Conservation (phyloP, 1,140 invertebrate genomes). For the Trinorchestia longiramus region DNA sequence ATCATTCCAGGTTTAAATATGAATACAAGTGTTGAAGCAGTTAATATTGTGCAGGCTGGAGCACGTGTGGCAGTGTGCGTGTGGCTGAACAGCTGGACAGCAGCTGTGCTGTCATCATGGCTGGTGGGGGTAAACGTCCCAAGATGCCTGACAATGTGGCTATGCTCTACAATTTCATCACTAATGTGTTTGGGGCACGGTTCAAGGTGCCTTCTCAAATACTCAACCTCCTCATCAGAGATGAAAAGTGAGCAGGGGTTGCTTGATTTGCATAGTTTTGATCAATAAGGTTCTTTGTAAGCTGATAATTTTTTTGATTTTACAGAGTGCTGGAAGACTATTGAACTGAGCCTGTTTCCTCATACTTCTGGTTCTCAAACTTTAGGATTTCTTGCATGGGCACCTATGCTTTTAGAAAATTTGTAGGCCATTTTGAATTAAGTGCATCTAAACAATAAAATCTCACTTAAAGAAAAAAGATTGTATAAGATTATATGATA, state of each 20-base stretch:
- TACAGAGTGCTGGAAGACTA: not conserved
- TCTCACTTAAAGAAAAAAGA: too few species aligned
- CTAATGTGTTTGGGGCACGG: constrained; percentile 36
- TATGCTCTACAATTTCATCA: constrained; percentile 28
- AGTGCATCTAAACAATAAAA: too few species aligned
- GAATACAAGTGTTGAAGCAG: not conserved
- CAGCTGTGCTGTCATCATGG: constrained; percentile 45
- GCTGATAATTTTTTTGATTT: not conserved
- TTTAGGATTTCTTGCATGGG: too few species aligned
- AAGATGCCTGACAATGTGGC: constrained; percentile 46
- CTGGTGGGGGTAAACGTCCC: constrained; percentile 34
- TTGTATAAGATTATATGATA: too few species aligned
- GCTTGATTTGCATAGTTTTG: not conserved
- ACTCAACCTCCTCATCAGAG: constrained; percentile 38
- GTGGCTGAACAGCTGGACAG: constrained; percentile 30
- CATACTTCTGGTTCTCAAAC: too few species aligned
- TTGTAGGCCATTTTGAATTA: too few species aligned
- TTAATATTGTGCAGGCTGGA: not conserved
- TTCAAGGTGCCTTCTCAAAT: constrained; percentile 25
- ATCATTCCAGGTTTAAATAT: too few species aligned
- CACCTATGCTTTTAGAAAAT: too few species aligned
- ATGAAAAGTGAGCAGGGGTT: not conserved
- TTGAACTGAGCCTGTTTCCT: too few species aligned
- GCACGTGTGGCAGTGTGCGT: constrained; percentile 35
- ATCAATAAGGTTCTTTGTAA: not conserved